phyloP scores from a whole-genome alignment of 1,140 invertebrate genomes.

The Cyclargus thomasi region DNA sequence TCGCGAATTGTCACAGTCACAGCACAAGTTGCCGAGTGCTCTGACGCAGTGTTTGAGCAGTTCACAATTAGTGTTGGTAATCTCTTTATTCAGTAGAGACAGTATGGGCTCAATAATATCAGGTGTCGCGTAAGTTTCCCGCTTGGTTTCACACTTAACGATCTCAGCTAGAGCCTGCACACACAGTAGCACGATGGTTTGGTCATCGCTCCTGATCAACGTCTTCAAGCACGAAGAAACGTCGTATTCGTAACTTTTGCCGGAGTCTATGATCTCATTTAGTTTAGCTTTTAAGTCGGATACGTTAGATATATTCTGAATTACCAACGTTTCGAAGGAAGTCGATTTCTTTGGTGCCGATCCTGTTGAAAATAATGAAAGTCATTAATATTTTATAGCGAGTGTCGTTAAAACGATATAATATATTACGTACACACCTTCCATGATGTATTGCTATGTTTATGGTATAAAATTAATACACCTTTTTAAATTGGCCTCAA shows the following conservation, averaged over 20 bases:
- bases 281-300: conserved; percentile 58
- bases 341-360: conserved; percentile 50
- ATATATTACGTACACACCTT: neutral
- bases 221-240: conserved; percentile 56
- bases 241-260: conserved; percentile 58
- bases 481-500: neutral
- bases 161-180: conserved; percentile 83
- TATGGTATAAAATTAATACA: neutral
- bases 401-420: neutral
- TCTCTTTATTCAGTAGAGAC: conserved; percentile 63
- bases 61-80: conserved; percentile 68
- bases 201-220: conserved; percentile 49
- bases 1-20: conserved; percentile 85
- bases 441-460: neutral
- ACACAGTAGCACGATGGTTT: conserved; percentile 53
- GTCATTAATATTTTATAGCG: neutral
- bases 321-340: conserved; percentile 55
- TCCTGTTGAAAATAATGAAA: conserved; percentile 35
- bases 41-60: conserved; percentile 83
- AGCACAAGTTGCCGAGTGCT: conserved; percentile 91
- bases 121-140: conserved; percentile 78
- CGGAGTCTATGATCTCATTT: conserved; percentile 52
- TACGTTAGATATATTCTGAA: conserved; percentile 50
- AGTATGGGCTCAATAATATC: conserved; percentile 78
- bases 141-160: conserved; percentile 81